phyloP scores from a whole-genome alignment of 2,113 vertebrate genomes.

The Chaetodon auriga region DNA sequence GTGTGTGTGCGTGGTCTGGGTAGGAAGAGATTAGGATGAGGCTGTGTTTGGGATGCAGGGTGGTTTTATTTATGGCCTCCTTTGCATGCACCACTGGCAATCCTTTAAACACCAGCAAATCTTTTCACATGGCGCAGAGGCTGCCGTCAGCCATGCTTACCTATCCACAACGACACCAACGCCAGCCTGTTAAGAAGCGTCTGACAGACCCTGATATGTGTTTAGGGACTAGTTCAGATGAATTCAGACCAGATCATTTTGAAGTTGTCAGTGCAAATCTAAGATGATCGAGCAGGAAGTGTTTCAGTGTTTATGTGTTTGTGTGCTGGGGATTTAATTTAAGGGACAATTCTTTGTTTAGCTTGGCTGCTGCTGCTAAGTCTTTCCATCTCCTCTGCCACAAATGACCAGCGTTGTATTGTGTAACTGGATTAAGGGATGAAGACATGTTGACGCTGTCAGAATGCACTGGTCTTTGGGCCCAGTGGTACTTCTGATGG shows the following conservation, averaged over 20 bases:
- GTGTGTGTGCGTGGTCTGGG: slow-evolving; percentile 4
- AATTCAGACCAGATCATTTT: background rate
- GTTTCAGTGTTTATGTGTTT: slow-evolving; percentile 24
- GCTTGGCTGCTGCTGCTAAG: slow-evolving; percentile 53
- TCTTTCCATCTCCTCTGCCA: slow-evolving; percentile 63
- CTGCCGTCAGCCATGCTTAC: background rate
- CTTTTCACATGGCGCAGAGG: background rate
- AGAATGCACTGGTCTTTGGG: background rate
- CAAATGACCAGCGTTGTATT: slow-evolving; percentile 43
- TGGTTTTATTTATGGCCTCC: slow-evolving; percentile 63
- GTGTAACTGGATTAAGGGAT: slow-evolving; percentile 75
- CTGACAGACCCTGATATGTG: background rate
- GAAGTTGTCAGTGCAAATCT: slow-evolving; percentile 12
- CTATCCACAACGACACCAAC: slow-evolving; percentile 2
- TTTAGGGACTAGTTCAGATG: background rate
- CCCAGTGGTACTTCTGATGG: background rate
- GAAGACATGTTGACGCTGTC: slow-evolving; percentile 40
- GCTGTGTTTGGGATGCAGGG: slow-evolving; percentile 39
- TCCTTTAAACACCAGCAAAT: slow-evolving; percentile 64
- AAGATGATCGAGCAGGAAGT: slow-evolving; percentile 29
- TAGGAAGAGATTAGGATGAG: slow-evolving; percentile 47
- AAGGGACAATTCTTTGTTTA: slow-evolving; percentile 52
- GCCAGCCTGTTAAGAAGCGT: slow-evolving; percentile 8
- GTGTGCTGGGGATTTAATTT: slow-evolving; percentile 39
- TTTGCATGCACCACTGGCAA: slow-evolving; percentile 64